These are phyloP conservation scores for Dastarcus helophoroides DNA, from an alignment of 2,888 invertebrate species.

Conservation along the genomic window DNA sequence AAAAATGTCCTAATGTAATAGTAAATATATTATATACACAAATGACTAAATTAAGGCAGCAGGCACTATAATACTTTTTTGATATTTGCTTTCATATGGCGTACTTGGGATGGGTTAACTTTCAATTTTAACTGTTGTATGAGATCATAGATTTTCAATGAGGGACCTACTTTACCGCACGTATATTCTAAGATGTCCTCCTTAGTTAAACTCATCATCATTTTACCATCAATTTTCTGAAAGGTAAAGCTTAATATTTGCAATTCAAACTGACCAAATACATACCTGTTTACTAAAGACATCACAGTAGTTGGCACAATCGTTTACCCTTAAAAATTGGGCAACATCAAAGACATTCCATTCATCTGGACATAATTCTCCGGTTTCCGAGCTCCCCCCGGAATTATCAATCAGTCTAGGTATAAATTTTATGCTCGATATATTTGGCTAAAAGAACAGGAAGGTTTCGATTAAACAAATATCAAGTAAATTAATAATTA, in stretches of 20 bases:
- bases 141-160: slow-evolving; percentile 84
- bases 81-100: slow-evolving; percentile 49
- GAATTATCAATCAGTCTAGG: slow-evolving; percentile 50
- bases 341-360: slow-evolving; percentile 84
- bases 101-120: slow-evolving; percentile 62
- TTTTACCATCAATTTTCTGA: slow-evolving; percentile 70
- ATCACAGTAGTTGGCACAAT: slow-evolving; percentile 62
- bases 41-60: slow-evolving; percentile 13
- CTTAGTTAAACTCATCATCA: slow-evolving; percentile 69
- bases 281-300: slow-evolving; percentile 46
- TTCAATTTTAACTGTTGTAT: slow-evolving; percentile 84
- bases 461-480: too few species aligned
- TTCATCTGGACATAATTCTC: slow-evolving; percentile 49
- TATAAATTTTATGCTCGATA: slow-evolving; percentile 45
- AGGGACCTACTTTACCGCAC: slow-evolving; percentile 90
- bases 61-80: slow-evolving; percentile 55
- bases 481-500: too few species aligned
- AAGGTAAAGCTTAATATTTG: slow-evolving; percentile 17
- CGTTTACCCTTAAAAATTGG: slow-evolving; percentile 81
- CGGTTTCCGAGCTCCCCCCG: slow-evolving; percentile 41
- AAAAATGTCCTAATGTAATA: slow-evolving; percentile 5
- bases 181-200: slow-evolving; percentile 83
- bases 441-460: too few species aligned
- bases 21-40: slow-evolving; percentile 9
- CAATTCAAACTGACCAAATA: slow-evolving; percentile 4